Conservation (phyloP, 2,113 vertebrate species). For the Myiopsitta monachus region DNA sequence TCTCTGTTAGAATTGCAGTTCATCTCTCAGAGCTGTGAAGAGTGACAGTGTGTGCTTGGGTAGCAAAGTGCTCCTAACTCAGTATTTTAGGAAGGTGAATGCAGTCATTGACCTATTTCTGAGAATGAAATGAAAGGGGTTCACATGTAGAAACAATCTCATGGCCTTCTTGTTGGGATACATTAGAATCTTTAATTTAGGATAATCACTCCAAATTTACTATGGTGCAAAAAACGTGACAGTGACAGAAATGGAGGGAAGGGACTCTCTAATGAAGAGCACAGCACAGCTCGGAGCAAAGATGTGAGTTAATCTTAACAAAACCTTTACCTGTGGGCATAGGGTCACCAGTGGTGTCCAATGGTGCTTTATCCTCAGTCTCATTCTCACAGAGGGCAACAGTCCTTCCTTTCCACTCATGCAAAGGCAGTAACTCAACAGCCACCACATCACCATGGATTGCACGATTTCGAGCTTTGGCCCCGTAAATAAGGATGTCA, state of each 20-base stretch:
- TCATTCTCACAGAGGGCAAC: constrained; percentile 83
- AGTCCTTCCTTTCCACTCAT: constrained; percentile 87
- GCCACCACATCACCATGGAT: constrained; percentile 88
- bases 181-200: not conserved
- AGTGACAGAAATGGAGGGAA: not conserved
- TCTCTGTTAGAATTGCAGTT: not conserved
- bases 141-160: not conserved
- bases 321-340: constrained; percentile 86
- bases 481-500: constrained; percentile 83
- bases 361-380: constrained; percentile 77
- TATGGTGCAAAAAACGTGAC: not conserved
- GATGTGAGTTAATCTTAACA: not conserved
- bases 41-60: not conserved
- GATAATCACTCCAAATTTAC: not conserved
- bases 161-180: not conserved
- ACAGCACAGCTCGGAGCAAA: not conserved
- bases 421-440: constrained; percentile 83
- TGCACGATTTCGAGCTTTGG: constrained; percentile 87
- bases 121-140: not conserved
- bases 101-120: not conserved
- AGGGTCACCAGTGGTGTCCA: constrained; percentile 77
- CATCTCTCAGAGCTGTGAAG: not conserved
- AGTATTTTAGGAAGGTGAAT: not conserved
- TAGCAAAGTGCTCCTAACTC: not conserved
- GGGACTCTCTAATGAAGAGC: not conserved